Evolutionary conservation across 1,140 invertebrate species (phyloP), one percentile per base, ranked within the genome.

Genomic region (Zophobas morio): DNA sequence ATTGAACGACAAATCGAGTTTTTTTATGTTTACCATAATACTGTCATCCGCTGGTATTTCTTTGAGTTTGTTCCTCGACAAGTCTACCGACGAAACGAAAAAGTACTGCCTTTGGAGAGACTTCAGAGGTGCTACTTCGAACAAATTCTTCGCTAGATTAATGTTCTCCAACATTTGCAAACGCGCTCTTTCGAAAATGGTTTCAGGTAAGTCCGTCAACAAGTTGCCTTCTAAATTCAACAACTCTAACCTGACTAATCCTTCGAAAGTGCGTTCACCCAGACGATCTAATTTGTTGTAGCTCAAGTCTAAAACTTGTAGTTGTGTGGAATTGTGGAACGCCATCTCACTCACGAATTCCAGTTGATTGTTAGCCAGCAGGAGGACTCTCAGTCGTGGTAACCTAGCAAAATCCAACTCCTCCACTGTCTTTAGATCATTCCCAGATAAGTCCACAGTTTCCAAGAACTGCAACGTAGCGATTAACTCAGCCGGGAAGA

Each of bases 251-350:
- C 95, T 88, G 39, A 93, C 88, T 33, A 97, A 83, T 34, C 95
- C 95, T 85, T 96, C 93, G 86, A 98, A 95, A 1, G 93, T 92
- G 80, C 94, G 89, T 71, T 95, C 94, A 1, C 92, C 92, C 3
- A 98, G 85, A 36, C 91, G 87, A 80, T 95, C 93, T 8, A 98
- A 86, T 74, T 90, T 90, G 85, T 98, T 98, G 54, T 88, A 81
- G 70, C 83, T 83, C 47, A 98, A 86, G 86, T 96, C 93, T 36
- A 98, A 83, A 6, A 91, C 83, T 84, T 97, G 96, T 71, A 97
- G 88, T 86, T 96, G 95, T 0, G 95, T 93, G 0, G 96, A 97
- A 84, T 97, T 97, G 80, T 96, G 93, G 85, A 97, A 97, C 0
- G 95, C 93, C 87, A 94, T 92, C 87, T 96, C 95, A 78, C 93